Evolutionary conservation across 2,888 invertebrate species (phyloP), one percentile per base, ranked within the genome.

Genomic region (Clepsis dumicolana): DNA sequence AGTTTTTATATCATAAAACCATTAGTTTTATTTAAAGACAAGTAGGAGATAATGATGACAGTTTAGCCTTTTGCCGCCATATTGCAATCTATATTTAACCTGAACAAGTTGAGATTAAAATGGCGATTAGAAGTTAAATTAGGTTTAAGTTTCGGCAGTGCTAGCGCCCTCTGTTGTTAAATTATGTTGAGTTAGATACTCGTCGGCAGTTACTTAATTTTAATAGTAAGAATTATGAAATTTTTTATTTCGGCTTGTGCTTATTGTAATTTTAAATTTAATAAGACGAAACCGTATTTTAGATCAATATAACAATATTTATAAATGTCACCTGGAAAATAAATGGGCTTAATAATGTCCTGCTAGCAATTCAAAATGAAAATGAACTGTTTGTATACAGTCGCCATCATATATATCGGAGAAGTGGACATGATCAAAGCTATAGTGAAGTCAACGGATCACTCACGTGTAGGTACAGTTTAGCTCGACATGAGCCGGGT

Each of bases 131-230:
- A 41, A 41, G 18, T 44, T 41, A n/a, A 35, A 35, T 12, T 41
- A 41, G 50, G 18, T 44, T 44, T 8, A 41, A 41, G 8, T 5
- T 18, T 16, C 18, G 10, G 44, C 18, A 44, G 18, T 44, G 44
- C 44, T 16, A 44, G 10, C 35, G 35, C 35, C 44, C 18, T 44
- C 44, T 8, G 7, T 18, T 10, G 18, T 44, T 44, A 10, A 44
- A 44, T 44, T 35, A 1, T 8, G 8, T 35, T 44, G 0, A 44
- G 18, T 44, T 44, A 44, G 41, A 4, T 18, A 4, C 16, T 8
- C 12, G 12, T 35, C 7, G 41, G 41, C 41, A 41, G n/a, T 16
- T 41, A 41, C 44, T 64, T 24, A 64, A 64, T 56, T 57, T 41
- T 25, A 50, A 32, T 18, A 32, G 35, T 48, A 44, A 56, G 29